A percentile compares a stretch with the other conserved stretches of the same genome.
Evolutionary conservation across 1,140 invertebrate species (phyloP).

Genomic region (Aphelinus certus): DNA sequence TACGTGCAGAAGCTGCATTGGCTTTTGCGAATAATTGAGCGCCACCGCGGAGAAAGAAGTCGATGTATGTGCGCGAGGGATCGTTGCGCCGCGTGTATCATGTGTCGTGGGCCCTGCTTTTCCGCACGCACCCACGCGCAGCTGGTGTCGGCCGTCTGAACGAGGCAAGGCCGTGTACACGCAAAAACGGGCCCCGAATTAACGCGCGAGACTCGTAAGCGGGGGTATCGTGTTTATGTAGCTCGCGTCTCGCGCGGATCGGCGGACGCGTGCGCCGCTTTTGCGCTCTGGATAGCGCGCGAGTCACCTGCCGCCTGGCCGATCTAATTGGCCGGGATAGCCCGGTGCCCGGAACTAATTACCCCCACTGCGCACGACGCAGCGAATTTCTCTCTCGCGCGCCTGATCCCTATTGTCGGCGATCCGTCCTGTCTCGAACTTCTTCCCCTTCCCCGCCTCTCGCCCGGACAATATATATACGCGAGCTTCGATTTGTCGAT

Average conservation of each 20-base stretch:
- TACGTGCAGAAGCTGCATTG: background rate
- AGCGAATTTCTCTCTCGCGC: conserved; percentile 6
- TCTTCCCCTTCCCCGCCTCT: too few species aligned
- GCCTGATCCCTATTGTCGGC: too few species aligned
- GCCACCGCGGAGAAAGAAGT: background rate
- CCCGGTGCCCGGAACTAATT: conserved; percentile 55
- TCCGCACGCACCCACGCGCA: too few species aligned
- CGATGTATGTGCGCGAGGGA: background rate
- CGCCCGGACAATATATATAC: too few species aligned
- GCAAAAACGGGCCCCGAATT: too few species aligned
- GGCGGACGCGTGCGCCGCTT: conserved; percentile 26
- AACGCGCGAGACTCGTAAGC: too few species aligned
- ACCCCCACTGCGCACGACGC: conserved; percentile 34
- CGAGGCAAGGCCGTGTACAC: too few species aligned
- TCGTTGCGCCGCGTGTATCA: too few species aligned
- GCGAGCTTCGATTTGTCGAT: background rate
- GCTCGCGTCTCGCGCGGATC: background rate
- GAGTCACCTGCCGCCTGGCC: conserved; percentile 48
- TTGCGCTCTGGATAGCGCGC: conserved; percentile 53
- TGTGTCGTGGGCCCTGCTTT: too few species aligned
- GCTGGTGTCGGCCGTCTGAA: too few species aligned
- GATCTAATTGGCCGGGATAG: conserved; percentile 54
- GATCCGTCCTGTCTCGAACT: too few species aligned
- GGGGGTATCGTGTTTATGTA: too few species aligned
- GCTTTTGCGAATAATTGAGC: background rate